These are phyloP conservation scores for Rhinoptilus africanus DNA, from an alignment of 2,113 vertebrate species.

Conservation along the genomic window DNA sequence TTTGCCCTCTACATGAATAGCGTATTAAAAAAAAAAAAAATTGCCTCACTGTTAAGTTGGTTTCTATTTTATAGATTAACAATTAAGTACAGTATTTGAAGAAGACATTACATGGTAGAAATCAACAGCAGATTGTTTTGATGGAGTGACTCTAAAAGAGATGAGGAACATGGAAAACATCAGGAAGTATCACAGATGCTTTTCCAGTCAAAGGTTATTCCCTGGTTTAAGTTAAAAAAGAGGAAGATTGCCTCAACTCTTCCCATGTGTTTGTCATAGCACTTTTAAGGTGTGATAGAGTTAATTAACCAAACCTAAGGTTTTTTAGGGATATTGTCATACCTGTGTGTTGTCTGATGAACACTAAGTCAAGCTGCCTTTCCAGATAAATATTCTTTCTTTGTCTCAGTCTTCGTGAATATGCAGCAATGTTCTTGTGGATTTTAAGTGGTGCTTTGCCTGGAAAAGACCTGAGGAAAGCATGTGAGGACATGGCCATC, in stretches of 20 bases:
- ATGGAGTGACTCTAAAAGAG: not conserved
- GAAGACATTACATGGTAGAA: not conserved
- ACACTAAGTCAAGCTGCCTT: not conserved
- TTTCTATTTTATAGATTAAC: not conserved
- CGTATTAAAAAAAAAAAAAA: not conserved
- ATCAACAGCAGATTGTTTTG: not conserved
- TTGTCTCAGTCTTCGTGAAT: not conserved
- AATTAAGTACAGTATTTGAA: not conserved
- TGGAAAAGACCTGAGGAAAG: not conserved
- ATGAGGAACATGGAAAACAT: not conserved
- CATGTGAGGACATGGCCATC: not conserved
- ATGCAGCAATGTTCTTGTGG: not conserved
- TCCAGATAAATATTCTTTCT: not conserved
- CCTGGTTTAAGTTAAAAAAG: not conserved
- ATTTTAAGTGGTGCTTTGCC: not conserved
- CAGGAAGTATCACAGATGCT: not conserved
- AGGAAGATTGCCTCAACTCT: not conserved
- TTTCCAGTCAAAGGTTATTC: not conserved
- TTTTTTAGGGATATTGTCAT: not conserved
- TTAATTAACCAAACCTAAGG: not conserved
- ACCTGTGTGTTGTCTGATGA: not conserved
- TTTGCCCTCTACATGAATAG: not conserved
- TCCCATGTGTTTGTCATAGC: not conserved
- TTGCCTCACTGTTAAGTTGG: not conserved
- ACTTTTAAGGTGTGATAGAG: not conserved